Percentiles rank a stretch among this genome's conserved stretches.
These are phyloP conservation scores for Catharus ustulatus DNA, from an alignment of 2,797 vertebrate species.

Conservation along the genomic window DNA sequence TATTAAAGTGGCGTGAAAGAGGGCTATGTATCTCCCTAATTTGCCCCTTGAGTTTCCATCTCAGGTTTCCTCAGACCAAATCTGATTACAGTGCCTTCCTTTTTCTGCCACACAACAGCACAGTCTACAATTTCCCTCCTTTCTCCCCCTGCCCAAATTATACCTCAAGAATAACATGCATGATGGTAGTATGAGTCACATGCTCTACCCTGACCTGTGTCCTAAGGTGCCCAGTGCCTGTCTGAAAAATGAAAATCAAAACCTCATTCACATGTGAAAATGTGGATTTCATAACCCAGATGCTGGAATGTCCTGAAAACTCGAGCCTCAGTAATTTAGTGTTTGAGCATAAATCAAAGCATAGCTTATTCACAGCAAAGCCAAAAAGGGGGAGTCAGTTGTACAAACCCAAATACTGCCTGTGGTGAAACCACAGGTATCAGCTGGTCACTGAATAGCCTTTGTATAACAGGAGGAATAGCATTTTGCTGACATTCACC, in stretches of 20 bases:
- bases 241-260: background rate
- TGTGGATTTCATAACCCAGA: background rate
- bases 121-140: fast-evolving
- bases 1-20: background rate
- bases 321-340: background rate
- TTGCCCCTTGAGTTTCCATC: background rate
- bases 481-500: background rate
- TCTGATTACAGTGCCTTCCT: background rate
- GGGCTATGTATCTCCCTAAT: background rate
- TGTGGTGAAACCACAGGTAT: background rate
- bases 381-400: background rate
- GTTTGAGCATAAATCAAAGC: background rate
- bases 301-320: background rate
- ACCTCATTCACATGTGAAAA: background rate
- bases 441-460: background rate
- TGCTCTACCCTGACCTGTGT: background rate
- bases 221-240: background rate
- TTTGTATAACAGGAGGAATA: background rate
- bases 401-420: background rate
- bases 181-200: background rate
- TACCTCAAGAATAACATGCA: background rate
- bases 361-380: background rate
- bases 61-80: background rate
- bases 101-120: background rate
- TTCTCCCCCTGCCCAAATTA: background rate